phyloP scores from a whole-genome alignment of 1,140 invertebrate species.

The Glossosoma conforme region DNA sequence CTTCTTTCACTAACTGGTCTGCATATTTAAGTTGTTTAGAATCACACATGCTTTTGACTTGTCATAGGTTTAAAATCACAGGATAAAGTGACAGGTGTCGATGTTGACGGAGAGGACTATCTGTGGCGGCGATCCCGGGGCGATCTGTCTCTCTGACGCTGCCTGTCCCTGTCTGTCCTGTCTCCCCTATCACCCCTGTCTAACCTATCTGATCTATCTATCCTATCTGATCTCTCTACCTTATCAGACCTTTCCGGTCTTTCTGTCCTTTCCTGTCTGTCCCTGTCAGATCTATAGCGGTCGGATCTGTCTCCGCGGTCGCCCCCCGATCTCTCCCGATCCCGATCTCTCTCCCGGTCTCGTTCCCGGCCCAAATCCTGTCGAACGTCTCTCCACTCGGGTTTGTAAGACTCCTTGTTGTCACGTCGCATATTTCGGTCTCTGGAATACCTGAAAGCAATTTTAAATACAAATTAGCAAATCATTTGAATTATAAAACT shows the following conservation, averaged over 20 bases:
- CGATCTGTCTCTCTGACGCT: conserved; percentile 39
- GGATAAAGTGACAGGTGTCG: too few species aligned
- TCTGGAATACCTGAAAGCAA: conserved; percentile 17
- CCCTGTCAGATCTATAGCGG: conserved; percentile 17
- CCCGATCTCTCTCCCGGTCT: conserved; percentile 34
- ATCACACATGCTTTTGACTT: too few species aligned
- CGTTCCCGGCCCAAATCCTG: conserved; percentile 32
- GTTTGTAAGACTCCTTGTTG: not conserved
- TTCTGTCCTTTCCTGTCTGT: conserved; percentile 36
- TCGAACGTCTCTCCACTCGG: conserved; percentile 9
- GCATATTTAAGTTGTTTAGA: too few species aligned
- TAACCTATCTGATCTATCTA: conserved; percentile 31
- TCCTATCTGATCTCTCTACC: conserved; percentile 23
- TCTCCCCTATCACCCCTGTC: conserved; percentile 36
- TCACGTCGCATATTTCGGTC: conserved; percentile 22
- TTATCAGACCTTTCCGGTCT: conserved; percentile 30
- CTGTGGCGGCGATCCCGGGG: conserved; percentile 16
- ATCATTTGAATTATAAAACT: too few species aligned
- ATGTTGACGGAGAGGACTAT: too few species aligned
- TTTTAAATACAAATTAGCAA: conserved; percentile 4
- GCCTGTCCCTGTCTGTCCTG: conserved; percentile 36
- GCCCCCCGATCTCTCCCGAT: conserved; percentile 34
- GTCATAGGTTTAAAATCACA: too few species aligned
- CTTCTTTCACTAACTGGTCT: too few species aligned
- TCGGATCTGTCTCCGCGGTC: conserved; percentile 13